Base-by-base conservation (phyloP, 1,140 invertebrate genomes). In the Diachasma alloeum region DNA sequence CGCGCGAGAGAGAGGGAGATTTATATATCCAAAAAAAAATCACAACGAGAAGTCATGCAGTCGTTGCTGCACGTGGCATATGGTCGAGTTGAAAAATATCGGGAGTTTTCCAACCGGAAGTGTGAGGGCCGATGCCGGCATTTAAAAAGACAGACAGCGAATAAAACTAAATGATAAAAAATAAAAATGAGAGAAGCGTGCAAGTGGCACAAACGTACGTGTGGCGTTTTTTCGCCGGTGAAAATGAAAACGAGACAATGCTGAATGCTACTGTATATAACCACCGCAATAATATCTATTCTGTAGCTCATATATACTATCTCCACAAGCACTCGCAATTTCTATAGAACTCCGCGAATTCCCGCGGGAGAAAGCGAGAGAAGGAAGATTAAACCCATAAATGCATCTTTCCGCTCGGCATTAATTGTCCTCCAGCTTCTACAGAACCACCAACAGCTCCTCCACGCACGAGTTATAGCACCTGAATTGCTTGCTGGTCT, bases 381-480 rank as follows among this genome's bases (percentile, higher is more conserved):
- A 63, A 15, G 11, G 59, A 63, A 63, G 59, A 63, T 63, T 63
- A 63, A 63, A 63, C 19, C 59, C 24, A 22, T 63, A 31, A 63
- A 63, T 63, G 59, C 59, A 63, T 63, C 59, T 63, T 26, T 63
- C 24, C 24, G 59, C 24, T 63, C 22, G 59, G 59, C 24, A 63
- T 63, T 63, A 63, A 63, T 63, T 63, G 59, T 63, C 59, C 59
- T 13, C n/a, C n/a, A 17, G 48, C 48, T 53, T 53, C 48, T 53
- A 9, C n/a, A 19, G n/a, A 53, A 19, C 48, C 48, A 53, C 48
- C 48, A 19, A 53, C 11, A 17, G 48, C 48, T 53, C n/a, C 48
- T 53, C 48, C 6, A 53, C 48, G 15, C 48, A 19, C 48, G n/a
- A 53, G 48, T 53, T 53, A 53, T 53, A n/a, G 48, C 48, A 5